These are phyloP conservation scores for Amaurobius ferox DNA, from an alignment of 2,888 invertebrate species.

Conservation along the genomic window DNA sequence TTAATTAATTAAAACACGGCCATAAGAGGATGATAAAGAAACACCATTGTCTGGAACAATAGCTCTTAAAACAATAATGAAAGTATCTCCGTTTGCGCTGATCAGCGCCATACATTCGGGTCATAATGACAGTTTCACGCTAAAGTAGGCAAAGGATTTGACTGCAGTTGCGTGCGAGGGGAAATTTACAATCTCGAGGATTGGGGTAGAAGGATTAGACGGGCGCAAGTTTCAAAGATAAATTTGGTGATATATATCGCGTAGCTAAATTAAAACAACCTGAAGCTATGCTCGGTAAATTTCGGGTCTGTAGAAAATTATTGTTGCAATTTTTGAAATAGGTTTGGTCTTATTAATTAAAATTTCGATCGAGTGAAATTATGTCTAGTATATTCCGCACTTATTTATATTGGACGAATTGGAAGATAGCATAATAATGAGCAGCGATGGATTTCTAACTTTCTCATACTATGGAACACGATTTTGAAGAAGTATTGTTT, in stretches of 20 bases:
- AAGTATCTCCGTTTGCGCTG: background rate
- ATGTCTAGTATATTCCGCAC: no score
- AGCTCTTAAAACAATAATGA: slow-evolving; percentile 32
- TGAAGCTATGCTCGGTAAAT: background rate
- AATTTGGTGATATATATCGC: slow-evolving; percentile 26
- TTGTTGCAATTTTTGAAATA: no score
- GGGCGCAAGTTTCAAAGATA: slow-evolving; percentile 46
- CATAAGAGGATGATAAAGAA: slow-evolving; percentile 28
- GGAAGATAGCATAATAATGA: no score
- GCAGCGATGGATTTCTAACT: no score
- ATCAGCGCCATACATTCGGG: background rate
- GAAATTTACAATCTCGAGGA: slow-evolving; percentile 51
- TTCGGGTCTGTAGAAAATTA: no score
- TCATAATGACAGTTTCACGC: background rate
- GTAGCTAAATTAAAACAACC: slow-evolving; percentile 6
- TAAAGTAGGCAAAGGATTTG: background rate
- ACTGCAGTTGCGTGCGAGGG: slow-evolving; percentile 6
- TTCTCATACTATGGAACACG: no score
- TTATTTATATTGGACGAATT: no score
- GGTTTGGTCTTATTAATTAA: no score
- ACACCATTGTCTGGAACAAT: slow-evolving; percentile 18
- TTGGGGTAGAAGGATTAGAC: slow-evolving; percentile 32
- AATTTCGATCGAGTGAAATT: no score
- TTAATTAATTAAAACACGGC: slow-evolving; percentile 41
- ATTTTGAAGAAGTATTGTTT: no score